A percentile compares a stretch with the other conserved stretches of the same genome.
Evolutionary conservation across 2,888 invertebrate genomes (phyloP).

Genomic region (Agrilus mali): DNA sequence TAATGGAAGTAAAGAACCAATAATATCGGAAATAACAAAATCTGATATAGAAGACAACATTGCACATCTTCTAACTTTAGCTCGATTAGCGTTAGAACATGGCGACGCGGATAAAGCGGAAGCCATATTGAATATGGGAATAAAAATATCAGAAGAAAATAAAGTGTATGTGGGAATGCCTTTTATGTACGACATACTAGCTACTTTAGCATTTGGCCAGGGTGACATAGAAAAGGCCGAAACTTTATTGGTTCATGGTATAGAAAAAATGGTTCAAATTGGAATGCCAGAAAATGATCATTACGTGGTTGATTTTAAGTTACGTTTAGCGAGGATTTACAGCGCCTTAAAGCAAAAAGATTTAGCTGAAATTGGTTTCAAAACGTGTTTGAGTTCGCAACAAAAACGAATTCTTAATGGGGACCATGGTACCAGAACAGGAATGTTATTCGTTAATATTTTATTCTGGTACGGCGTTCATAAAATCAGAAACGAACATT

Average conservation of each 20-base stretch:
- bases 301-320: constrained; percentile 32
- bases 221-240: constrained; percentile 32
- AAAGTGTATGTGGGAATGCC: constrained; percentile 28
- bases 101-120: constrained; percentile 30
- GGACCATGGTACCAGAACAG: constrained; percentile 30
- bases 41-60: constrained; percentile 29
- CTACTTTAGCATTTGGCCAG: constrained; percentile 31
- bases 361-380: constrained; percentile 35
- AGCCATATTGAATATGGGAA: constrained; percentile 29
- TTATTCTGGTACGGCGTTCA: constrained; percentile 37
- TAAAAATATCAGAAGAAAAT: constrained; percentile 31
- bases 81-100: constrained; percentile 27
- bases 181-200: constrained; percentile 34
- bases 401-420: constrained; percentile 29
- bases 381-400: constrained; percentile 30
- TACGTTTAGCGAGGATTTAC: constrained; percentile 34
- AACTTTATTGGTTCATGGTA: constrained; percentile 28
- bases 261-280: constrained; percentile 30
- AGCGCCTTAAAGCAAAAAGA: constrained; percentile 26
- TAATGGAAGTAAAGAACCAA: too few species aligned
- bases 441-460: constrained; percentile 32
- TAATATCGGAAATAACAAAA: constrained; percentile 7
- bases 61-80: constrained; percentile 28
- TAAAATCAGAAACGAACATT: constrained; percentile 25
- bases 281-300: constrained; percentile 29